phyloP scores from a whole-genome alignment of 2,888 invertebrate species.

The Heliconius charithonia region DNA sequence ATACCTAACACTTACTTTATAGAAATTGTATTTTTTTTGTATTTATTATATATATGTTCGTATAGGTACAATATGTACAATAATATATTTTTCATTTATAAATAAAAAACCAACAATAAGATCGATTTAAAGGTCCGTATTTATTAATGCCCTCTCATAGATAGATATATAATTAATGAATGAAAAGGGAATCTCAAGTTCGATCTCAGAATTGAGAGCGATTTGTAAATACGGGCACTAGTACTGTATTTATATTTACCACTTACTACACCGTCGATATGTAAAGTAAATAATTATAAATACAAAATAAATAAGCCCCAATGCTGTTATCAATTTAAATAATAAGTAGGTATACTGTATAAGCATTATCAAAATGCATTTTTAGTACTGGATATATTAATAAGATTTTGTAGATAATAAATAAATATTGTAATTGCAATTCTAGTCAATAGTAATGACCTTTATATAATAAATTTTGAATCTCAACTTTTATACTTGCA shows the following conservation, averaged over 20 bases:
- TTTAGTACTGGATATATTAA: neutral
- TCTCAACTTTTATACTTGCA: slow-evolving; percentile 43
- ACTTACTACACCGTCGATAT: neutral
- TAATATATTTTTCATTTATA: too few species aligned
- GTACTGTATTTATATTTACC: neutral
- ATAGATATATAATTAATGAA: too few species aligned
- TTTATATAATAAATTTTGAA: slow-evolving; percentile 41
- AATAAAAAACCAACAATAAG: too few species aligned
- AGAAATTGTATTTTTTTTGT: too few species aligned
- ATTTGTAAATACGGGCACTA: too few species aligned
- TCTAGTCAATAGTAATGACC: slow-evolving; percentile 45
- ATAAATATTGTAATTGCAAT: neutral
- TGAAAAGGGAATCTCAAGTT: too few species aligned
- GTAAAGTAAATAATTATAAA: neutral
- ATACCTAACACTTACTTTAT: too few species aligned
- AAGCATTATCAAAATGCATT: neutral
- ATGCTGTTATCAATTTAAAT: neutral
- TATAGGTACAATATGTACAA: too few species aligned
- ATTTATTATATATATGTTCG: too few species aligned
- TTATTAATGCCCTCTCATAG: too few species aligned
- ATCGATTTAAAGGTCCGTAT: too few species aligned
- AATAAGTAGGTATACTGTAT: neutral
- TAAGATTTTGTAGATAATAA: neutral
- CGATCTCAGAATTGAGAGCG: too few species aligned
- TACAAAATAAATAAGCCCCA: slow-evolving; percentile 6